These are phyloP conservation scores for Cyanoliseus patagonus DNA, from an alignment of 2,113 vertebrate species.

Conservation along the genomic window DNA sequence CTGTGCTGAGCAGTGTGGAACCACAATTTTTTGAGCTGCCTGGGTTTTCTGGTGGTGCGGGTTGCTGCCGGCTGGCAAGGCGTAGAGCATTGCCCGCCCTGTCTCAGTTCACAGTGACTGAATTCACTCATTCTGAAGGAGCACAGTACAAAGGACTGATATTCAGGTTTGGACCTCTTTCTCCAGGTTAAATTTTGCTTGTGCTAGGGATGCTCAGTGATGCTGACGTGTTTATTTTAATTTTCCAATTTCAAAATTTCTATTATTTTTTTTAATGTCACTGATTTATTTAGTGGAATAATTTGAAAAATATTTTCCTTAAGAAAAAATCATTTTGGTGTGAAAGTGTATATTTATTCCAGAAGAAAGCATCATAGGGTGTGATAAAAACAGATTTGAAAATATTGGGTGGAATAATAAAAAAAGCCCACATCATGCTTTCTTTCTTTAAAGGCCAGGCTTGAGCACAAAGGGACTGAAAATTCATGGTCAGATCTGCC, in stretches of 20 bases:
- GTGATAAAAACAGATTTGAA: not conserved
- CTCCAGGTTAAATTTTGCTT: not conserved
- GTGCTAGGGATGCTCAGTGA: not conserved
- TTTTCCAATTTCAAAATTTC: not conserved
- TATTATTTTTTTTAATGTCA: fast-evolving
- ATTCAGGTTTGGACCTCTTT: not conserved
- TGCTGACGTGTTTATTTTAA: fast-evolving
- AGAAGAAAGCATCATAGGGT: fast-evolving
- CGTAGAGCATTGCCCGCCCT: not conserved
- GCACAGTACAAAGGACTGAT: fast-evolving
- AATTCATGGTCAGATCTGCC: not conserved
- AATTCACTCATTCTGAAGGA: fast-evolving
- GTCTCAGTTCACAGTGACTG: fast-evolving
- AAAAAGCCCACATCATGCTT: not conserved
- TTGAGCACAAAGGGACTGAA: not conserved
- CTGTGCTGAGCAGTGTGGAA: not conserved
- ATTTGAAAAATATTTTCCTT: not conserved
- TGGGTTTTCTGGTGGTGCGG: not conserved
- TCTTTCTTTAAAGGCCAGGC: not conserved
- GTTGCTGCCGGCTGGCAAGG: not conserved
- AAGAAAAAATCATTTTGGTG: not conserved
- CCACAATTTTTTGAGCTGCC: not conserved
- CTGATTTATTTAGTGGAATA: not conserved
- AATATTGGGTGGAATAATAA: not conserved
- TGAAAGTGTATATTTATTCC: fast-evolving